Conservation (phyloP, 2,888 invertebrate genomes). For the Philonicus albiceps region DNA sequence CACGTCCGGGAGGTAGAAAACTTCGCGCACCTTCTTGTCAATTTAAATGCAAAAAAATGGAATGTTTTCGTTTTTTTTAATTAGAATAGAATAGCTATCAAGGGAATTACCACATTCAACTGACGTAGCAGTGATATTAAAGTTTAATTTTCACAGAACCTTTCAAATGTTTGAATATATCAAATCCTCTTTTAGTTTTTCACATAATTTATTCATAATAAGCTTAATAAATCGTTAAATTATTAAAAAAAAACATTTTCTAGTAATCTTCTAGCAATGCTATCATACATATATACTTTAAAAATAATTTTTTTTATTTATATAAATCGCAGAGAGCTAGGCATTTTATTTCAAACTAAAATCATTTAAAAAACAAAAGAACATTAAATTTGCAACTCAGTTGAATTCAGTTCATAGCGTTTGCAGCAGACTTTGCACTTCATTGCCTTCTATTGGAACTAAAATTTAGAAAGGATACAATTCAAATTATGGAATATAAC, state of each 20-base stretch:
- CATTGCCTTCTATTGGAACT: constrained; percentile 25
- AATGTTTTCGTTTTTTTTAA: background rate
- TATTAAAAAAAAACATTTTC: too few species aligned
- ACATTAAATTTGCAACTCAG: background rate
- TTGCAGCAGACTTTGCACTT: background rate
- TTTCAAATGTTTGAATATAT: background rate
- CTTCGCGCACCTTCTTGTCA: background rate
- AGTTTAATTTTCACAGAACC: background rate
- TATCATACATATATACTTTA: background rate
- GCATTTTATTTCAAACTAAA: background rate
- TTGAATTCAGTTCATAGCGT: background rate
- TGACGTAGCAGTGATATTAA: background rate
- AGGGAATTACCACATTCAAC: background rate
- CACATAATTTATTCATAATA: background rate
- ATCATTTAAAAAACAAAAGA: background rate
- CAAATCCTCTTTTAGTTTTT: too few species aligned
- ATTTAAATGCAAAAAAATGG: background rate
- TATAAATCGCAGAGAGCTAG: background rate
- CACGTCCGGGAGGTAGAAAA: background rate
- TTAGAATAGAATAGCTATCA: background rate
- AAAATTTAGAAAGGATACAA: background rate
- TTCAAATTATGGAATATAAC: constrained; percentile 55
- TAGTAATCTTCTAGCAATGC: background rate
- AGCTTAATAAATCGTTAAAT: background rate
- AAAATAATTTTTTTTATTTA: background rate